Evolutionary conservation across 2,888 invertebrate species (phyloP).

Genomic region (Strigamia maritima): DNA sequence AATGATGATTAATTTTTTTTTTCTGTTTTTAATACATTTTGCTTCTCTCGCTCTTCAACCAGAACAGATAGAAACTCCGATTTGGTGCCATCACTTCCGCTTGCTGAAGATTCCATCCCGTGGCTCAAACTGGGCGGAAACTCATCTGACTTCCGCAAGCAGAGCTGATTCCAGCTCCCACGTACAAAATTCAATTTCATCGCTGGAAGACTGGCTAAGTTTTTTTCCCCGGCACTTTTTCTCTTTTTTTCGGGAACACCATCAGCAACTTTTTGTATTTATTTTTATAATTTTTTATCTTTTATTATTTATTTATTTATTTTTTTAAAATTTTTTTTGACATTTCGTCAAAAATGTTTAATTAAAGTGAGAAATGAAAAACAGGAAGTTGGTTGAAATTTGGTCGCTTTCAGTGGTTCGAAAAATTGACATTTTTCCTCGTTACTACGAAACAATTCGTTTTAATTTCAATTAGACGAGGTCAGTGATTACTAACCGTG

Average conservation of each 20-base stretch:
- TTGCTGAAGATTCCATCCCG: neutral
- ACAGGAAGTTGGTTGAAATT: neutral
- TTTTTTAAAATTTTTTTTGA: neutral
- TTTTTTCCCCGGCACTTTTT: neutral
- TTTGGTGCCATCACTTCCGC: constrained; percentile 19
- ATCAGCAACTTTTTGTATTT: neutral
- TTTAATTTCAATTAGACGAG: constrained; percentile 11
- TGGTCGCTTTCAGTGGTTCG: neutral
- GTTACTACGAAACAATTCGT: neutral
- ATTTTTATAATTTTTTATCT: no score
- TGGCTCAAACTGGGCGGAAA: constrained; percentile 23
- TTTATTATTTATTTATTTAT: no score
- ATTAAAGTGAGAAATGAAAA: neutral
- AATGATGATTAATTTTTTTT: neutral
- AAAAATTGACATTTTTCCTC: neutral
- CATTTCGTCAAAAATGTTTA: constrained; percentile 7
- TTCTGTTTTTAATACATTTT: neutral
- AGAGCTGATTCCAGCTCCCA: constrained; percentile 9
- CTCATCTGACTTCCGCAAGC: neutral
- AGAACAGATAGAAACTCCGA: neutral
- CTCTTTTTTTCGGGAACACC: neutral
- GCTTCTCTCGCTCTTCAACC: neutral
- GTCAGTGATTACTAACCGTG: neutral
- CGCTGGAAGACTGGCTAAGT: neutral
- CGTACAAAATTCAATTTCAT: neutral